phyloP scores from a whole-genome alignment of 2,797 vertebrate species.

The Danio choprae region DNA sequence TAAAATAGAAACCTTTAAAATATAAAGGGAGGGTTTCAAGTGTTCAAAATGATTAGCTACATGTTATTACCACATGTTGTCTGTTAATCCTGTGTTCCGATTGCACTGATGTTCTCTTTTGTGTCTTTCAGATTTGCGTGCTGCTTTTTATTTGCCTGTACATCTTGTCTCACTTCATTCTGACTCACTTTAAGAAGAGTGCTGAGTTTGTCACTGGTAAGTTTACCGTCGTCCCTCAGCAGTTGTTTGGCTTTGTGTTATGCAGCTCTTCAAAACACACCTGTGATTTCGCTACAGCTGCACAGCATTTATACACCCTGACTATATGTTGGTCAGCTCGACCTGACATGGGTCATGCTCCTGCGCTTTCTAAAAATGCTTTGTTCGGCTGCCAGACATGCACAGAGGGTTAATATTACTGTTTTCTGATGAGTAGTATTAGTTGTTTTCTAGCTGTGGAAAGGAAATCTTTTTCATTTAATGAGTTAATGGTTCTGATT shows the following conservation, averaged over 20 bases:
- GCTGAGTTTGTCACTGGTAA: constrained; percentile 91
- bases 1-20: too few relatives aligned
- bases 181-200: constrained; percentile 93
- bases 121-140: constrained; percentile 85
- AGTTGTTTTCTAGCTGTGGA: not conserved
- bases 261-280: constrained; percentile 22
- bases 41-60: not conserved
- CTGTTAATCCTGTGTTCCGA: not conserved
- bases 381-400: not conserved
- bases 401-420: not conserved
- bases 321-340: constrained; percentile 25
- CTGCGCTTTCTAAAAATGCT: not conserved
- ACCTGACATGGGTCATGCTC: constrained; percentile 8
- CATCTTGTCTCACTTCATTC: constrained; percentile 91
- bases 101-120: not conserved
- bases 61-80: not conserved
- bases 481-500: constrained; percentile 33
- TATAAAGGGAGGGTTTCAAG: too few relatives aligned
- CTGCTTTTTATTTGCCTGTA: constrained; percentile 93
- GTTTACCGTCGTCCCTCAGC: constrained; percentile 42
- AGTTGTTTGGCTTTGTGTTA: constrained; percentile 2
- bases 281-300: constrained; percentile 10
- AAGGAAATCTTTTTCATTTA: constrained; percentile 19
- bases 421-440: not conserved
- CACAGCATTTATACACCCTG: not conserved